phyloP scores from a whole-genome alignment of 1,140 invertebrate genomes.

The Pseudobourletiella spinata region DNA sequence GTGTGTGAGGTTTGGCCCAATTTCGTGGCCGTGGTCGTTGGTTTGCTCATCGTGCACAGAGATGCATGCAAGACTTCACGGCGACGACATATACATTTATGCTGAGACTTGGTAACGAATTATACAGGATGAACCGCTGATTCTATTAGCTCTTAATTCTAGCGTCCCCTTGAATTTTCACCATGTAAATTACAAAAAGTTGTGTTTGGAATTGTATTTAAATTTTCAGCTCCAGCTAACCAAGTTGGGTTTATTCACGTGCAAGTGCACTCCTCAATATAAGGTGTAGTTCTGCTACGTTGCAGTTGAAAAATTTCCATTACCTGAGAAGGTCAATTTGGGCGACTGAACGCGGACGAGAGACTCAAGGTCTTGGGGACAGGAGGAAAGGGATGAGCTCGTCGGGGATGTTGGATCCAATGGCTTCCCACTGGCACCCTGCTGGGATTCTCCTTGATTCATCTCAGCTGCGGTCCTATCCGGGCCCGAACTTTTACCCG shows the following conservation, averaged over 20 bases:
- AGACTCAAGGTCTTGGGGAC: neutral
- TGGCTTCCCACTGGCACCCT: neutral
- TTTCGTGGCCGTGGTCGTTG: neutral
- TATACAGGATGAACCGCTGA: too few relatives aligned
- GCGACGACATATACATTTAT: too few relatives aligned
- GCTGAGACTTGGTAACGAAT: too few relatives aligned
- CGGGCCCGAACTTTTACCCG: neutral
- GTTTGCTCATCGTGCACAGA: too few relatives aligned
- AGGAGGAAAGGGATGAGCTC: neutral
- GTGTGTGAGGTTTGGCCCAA: too few relatives aligned
- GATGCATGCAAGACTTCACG: too few relatives aligned
- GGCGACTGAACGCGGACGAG: neutral
- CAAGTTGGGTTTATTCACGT: too few relatives aligned
- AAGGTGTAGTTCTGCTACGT: neutral
- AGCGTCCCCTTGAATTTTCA: neutral
- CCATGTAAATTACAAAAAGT: too few relatives aligned
- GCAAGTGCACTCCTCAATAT: neutral
- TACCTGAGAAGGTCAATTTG: constrained; percentile 6
- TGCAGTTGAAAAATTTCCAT: neutral
- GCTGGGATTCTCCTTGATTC: neutral
- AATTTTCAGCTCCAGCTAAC: too few relatives aligned
- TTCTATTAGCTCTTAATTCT: neutral
- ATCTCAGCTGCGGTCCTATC: neutral
- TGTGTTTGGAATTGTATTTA: neutral
- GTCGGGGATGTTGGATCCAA: too few relatives aligned